Conservation (phyloP, 1,140 invertebrate species). For the Neodiprion lecontei region DNA sequence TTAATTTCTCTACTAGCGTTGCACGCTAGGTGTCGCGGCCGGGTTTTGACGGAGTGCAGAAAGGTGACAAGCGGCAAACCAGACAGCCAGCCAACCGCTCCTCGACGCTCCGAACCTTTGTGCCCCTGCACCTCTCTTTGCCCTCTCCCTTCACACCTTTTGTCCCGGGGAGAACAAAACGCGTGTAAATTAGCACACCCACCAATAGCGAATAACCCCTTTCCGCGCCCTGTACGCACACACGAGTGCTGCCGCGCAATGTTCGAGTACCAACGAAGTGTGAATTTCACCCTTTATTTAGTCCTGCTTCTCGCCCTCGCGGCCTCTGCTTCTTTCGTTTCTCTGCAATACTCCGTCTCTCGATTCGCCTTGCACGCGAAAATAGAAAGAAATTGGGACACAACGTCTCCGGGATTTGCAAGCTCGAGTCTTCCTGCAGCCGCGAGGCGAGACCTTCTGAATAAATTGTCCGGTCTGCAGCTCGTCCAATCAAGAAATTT, state of each 20-base stretch:
- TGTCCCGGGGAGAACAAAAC: slow-evolving; percentile 51
- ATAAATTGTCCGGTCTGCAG: background rate
- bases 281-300: slow-evolving; percentile 33
- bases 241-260: slow-evolving; percentile 17
- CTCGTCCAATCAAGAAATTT: background rate
- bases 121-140: slow-evolving; percentile 23
- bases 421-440: too few species aligned
- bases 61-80: slow-evolving; percentile 41
- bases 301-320: background rate
- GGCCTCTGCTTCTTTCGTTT: background rate
- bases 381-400: background rate
- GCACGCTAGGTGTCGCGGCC: slow-evolving; percentile 20
- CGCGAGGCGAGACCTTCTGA: background rate
- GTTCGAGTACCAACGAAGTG: slow-evolving; percentile 31
- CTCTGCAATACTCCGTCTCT: background rate
- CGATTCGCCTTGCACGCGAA: background rate
- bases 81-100: slow-evolving; percentile 33
- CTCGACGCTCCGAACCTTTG: slow-evolving; percentile 40
- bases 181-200: slow-evolving; percentile 53
- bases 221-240: slow-evolving; percentile 27
- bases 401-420: background rate
- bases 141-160: slow-evolving; percentile 45
- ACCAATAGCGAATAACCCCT: slow-evolving; percentile 38
- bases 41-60: slow-evolving; percentile 26
- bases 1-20: background rate